Conservation (phyloP, 1,140 invertebrate genomes). For the Pseudomyrmex dendroicus region DNA sequence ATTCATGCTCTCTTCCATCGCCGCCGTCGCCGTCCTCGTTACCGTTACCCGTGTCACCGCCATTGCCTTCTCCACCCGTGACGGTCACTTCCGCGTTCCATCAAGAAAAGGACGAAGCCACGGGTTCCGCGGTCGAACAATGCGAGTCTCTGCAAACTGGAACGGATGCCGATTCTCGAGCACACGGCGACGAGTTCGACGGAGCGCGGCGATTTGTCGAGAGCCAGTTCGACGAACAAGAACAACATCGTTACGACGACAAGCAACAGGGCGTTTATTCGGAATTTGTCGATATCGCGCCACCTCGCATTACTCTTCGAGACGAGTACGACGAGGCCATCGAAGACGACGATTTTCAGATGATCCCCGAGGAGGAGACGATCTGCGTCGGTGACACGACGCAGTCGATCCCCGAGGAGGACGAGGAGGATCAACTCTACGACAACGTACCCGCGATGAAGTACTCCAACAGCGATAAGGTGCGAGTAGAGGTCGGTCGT, state of each 20-base stretch:
- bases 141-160: constrained; percentile 29
- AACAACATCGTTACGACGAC: constrained; percentile 69
- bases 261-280: constrained; percentile 44
- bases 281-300: constrained; percentile 74
- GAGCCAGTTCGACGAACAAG: constrained; percentile 79
- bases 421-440: constrained; percentile 78
- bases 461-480: constrained; percentile 78
- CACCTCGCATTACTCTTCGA: constrained; percentile 76
- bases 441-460: constrained; percentile 84
- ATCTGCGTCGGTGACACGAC: constrained; percentile 45
- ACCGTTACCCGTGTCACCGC: constrained; percentile 37
- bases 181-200: constrained; percentile 74
- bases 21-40: constrained; percentile 27
- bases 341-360: constrained; percentile 76
- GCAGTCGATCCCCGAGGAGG: constrained; percentile 80
- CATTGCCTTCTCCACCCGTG: constrained; percentile 41
- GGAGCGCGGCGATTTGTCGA: constrained; percentile 81
- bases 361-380: constrained; percentile 61
- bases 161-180: constrained; percentile 60
- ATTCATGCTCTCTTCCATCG: constrained; percentile 63
- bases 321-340: constrained; percentile 80
- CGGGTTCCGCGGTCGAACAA: neutral
- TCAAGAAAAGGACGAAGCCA: neutral
- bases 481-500: constrained; percentile 79
- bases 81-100: neutral